These are phyloP conservation scores for Tortrix viridana DNA, from an alignment of 2,888 invertebrate species.

Conservation along the genomic window DNA sequence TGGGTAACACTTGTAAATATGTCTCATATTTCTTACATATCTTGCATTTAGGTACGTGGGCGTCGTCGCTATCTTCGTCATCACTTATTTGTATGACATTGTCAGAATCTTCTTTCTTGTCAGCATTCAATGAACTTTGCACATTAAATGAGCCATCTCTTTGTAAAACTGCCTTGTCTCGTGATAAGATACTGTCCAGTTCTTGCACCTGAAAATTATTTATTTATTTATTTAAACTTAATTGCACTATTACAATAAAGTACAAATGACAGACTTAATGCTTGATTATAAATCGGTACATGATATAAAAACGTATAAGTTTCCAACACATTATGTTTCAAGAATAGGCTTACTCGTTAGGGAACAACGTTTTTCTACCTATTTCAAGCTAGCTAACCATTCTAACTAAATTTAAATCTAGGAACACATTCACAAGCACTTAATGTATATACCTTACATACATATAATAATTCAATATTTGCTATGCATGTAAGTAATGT, in stretches of 20 bases:
- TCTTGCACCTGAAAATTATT: slow-evolving; percentile 83
- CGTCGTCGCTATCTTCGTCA: slow-evolving; percentile 68
- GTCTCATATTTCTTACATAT: slow-evolving; percentile 65
- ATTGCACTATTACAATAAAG: no score
- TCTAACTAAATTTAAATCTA: not conserved
- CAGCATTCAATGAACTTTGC: slow-evolving; percentile 49
- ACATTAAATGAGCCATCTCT: slow-evolving; percentile 86
- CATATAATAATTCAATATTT: not conserved
- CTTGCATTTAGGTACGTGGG: slow-evolving; percentile 66
- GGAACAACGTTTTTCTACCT: no score
- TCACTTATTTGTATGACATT: slow-evolving; percentile 80
- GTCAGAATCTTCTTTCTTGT: slow-evolving; percentile 51
- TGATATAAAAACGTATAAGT: no score
- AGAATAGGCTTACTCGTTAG: no score
- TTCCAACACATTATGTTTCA: no score
- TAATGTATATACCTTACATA: not conserved
- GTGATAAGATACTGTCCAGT: slow-evolving; percentile 82
- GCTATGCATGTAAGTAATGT: not conserved
- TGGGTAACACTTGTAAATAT: not conserved
- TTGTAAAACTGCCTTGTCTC: slow-evolving; percentile 85
- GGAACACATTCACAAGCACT: not conserved
- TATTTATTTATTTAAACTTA: no score
- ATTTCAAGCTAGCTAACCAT: no score
- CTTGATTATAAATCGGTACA: no score
- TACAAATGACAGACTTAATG: no score